These are phyloP conservation scores for Dipodomys stephensi DNA, from an alignment of 2,113 vertebrate species.

Conservation along the genomic window DNA sequence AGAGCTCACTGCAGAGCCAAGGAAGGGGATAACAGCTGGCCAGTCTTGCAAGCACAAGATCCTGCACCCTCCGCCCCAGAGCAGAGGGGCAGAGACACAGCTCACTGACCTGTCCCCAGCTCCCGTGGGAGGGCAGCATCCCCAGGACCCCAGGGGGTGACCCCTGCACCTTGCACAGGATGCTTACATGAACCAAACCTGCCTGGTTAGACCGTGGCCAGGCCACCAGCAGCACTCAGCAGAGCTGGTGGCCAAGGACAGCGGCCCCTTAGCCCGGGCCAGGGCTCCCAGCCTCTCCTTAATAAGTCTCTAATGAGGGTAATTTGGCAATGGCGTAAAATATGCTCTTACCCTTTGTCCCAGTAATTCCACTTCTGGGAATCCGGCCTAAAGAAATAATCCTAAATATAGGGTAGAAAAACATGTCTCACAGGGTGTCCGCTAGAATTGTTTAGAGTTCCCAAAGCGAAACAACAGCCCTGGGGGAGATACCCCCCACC, in stretches of 20 bases:
- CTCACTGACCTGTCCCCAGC: background rate
- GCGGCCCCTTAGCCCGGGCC: background rate
- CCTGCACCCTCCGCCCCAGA: background rate
- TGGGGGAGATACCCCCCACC: too few species aligned
- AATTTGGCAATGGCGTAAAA: slow-evolving; percentile 71
- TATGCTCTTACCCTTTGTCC: slow-evolving; percentile 74
- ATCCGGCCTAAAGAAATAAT: slow-evolving; percentile 78
- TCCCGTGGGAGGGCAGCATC: background rate
- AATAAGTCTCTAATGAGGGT: slow-evolving; percentile 71
- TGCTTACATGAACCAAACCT: background rate
- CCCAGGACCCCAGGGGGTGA: background rate
- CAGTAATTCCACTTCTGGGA: slow-evolving; percentile 80
- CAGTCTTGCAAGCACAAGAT: background rate
- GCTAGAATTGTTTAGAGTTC: slow-evolving; percentile 46
- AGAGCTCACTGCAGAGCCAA: background rate
- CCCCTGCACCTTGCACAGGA: too few species aligned
- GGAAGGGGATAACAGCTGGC: fast-evolving
- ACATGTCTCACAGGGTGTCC: slow-evolving; percentile 68
- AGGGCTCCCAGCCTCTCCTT: slow-evolving; percentile 28
- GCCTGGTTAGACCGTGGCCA: background rate
- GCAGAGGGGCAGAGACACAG: background rate
- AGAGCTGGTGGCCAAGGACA: background rate
- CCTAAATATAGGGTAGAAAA: slow-evolving; percentile 80
- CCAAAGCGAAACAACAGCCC: background rate
- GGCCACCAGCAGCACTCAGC: background rate